Evolutionary conservation across 2,113 vertebrate genomes (phyloP), one percentile per base, ranked within the genome.

Genomic region (Sebastes schlegelii): DNA sequence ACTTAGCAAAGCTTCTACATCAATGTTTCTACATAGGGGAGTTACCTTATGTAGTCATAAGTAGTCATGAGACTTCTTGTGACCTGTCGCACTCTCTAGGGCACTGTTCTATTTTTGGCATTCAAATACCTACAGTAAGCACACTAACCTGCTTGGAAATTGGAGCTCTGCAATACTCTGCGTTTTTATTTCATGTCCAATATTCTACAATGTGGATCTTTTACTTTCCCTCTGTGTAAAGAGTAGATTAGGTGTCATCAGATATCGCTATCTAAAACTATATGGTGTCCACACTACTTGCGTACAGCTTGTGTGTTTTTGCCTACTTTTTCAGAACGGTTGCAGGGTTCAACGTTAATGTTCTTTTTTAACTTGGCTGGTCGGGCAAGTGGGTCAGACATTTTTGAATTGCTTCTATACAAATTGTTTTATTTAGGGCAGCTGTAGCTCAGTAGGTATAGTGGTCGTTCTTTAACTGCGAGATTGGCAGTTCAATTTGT

Each of bases 1-100:
- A 82, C 58, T 62, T 74, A 57, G 81, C 70, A 74, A 82, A 77
- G 75, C 66, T 23, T 57, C 72, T 2, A 67, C 68, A 48, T 80
- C 43, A 45, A 4, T 79, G 23, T 48, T 71, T 40, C 2, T 6
- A 51, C 46, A 16, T 34, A 34, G 34, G 34, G 34, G 34, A 34
- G 34, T 34, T 34, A 34, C 34, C 34, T 34, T 34, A 34, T 34
- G 48, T 26, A 43, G 64, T 74, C 52, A 65, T 23, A 65, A 52
- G 43, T 51, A 62, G 54, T 26, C 54, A 34, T 21, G 10, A 48
- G 26, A 43, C 65, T 55, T 68, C 46, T 57, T 13, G 4, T 64
- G 49, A 55, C 51, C 64, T 62, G 48, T 40, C 42, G 46, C 13
- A 2, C n/a, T 83, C 63, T 67, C 52, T 1, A 23, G 16, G 45